Evolutionary conservation across 2,888 invertebrate species (phyloP), one percentile per base, ranked within the genome.

Genomic region (Drosophila atripex): DNA sequence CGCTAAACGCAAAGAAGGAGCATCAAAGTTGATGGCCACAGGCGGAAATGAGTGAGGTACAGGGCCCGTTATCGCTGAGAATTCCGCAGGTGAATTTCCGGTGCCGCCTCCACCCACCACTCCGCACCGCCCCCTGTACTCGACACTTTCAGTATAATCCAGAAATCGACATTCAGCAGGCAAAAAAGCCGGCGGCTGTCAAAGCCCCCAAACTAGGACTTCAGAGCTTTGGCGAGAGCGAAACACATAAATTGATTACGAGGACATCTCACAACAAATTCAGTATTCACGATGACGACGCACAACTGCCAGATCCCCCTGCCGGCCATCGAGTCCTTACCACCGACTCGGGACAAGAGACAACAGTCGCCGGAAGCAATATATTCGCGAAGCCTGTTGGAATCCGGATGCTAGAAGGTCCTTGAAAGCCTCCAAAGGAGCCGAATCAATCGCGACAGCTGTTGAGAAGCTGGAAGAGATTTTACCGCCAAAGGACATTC

Each of bases 191-290:
- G 30, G 46, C 46, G 54, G 55, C 57, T 47, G 16, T 16, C 14
- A 39, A 39, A 39, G 14, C 39, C 39, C 39, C 16, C 16, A 2
- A 39, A 16, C 39, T 16, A 16, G 35, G 12, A 45, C 7, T 63
- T 46, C 41, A 8, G 21, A 21, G 21, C 41, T 18, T 73, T 70
- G 63, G 69, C 30, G 64, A 72, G 49, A 63, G 35, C 68, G 75
- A 58, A 77, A 53, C 78, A 84, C 69, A 80, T 87, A 80, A 87
- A 80, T 80, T 80, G 88, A 80, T 80, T 80, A 80, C 82, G 82
- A 59, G 78, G 82, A 85, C 78, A 85, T 87, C 87, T 76, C 79
- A 75, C 73, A 86, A 87, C 83, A 80, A 80, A 87, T 80, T 87
- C 88, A 76, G 60, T 78, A 75, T 80, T 78, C 71, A 72, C 78